A percentile compares a stretch with the other conserved stretches of the same genome.
phyloP scores from a whole-genome alignment of 2,113 vertebrate genomes.

The Melanerpes formicivorus region DNA sequence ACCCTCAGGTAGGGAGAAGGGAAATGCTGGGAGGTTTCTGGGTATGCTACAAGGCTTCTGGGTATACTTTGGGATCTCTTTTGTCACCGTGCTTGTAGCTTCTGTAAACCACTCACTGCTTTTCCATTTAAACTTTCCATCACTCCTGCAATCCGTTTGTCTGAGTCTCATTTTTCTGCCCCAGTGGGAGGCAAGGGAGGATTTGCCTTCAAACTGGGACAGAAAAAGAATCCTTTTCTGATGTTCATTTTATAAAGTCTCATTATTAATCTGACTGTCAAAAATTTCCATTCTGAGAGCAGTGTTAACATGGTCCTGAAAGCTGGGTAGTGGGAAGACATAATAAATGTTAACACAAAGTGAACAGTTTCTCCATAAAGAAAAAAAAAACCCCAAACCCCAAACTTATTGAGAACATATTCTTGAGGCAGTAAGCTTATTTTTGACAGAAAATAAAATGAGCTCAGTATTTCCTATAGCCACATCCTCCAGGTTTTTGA shows the following conservation, averaged over 20 bases:
- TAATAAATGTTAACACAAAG: background rate
- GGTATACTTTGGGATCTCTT: no score
- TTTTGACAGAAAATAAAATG: background rate
- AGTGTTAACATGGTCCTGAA: background rate
- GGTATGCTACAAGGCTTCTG: no score
- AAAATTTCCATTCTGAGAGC: background rate
- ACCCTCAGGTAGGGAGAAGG: no score
- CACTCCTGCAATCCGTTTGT: no score
- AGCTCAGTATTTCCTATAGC: background rate
- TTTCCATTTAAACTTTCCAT: no score
- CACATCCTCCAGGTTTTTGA: background rate
- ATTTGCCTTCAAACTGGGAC: no score
- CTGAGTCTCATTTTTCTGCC: no score
- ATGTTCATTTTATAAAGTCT: background rate
- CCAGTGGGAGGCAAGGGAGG: no score
- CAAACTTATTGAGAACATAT: background rate
- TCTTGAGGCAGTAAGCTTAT: background rate
- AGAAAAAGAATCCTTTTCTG: background rate
- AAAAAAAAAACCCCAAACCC: background rate
- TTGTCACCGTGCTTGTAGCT: no score
- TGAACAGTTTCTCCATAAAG: background rate
- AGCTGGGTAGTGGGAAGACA: background rate
- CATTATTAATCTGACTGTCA: background rate
- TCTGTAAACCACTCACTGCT: no score
- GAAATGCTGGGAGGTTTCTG: no score